These are phyloP conservation scores for Steinernema scapterisci DNA, from an alignment of 2,888 invertebrate genomes.

Conservation along the genomic window DNA sequence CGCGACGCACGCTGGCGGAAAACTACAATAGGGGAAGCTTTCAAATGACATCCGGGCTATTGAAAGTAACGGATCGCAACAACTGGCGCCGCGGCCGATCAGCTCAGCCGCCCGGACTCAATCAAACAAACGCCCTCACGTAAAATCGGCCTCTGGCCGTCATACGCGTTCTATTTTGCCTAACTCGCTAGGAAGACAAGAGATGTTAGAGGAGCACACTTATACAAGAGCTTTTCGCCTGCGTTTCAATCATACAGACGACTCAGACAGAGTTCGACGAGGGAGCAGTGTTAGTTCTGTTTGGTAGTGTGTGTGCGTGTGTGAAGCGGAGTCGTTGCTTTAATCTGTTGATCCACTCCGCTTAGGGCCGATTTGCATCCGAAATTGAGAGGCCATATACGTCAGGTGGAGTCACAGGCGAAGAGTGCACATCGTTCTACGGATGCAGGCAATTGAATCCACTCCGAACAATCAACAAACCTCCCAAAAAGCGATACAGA, in stretches of 20 bases:
- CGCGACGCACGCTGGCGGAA: neutral
- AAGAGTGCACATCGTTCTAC: no score
- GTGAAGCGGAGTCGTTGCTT: neutral
- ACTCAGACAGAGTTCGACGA: neutral
- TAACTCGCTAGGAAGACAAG: neutral
- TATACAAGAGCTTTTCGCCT: neutral
- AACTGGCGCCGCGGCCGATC: conserved; percentile 7
- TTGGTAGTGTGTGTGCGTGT: neutral
- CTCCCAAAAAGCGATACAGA: no score
- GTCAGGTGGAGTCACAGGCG: no score
- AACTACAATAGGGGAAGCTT: neutral
- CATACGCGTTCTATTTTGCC: conserved; percentile 20
- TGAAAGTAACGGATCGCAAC: conserved; percentile 17
- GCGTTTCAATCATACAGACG: neutral
- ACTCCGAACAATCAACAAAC: no score
- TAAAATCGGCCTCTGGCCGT: conserved; percentile 18
- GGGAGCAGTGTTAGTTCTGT: neutral
- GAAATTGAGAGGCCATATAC: neutral
- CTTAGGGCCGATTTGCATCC: conserved; percentile 1
- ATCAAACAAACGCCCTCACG: conserved; percentile 24
- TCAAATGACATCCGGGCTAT: neutral
- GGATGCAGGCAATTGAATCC: no score
- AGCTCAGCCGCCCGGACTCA: neutral
- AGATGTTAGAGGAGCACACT: no score
- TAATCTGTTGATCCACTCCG: neutral